phyloP scores from a whole-genome alignment of 2,888 invertebrate genomes.

The Lepidochrysops patricia region DNA sequence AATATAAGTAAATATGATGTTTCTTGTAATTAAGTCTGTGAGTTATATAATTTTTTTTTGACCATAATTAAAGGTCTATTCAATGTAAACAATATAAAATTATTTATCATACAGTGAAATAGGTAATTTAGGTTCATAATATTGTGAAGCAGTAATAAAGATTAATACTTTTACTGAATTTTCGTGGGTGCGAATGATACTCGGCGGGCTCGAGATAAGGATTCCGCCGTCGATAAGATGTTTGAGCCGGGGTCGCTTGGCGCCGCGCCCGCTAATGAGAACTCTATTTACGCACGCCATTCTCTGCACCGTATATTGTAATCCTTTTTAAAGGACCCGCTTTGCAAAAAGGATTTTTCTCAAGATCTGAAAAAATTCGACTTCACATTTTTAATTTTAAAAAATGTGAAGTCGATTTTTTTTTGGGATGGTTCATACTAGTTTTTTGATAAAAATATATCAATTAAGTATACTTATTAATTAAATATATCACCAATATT shows the following conservation, averaged over 20 bases:
- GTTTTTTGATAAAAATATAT: too few relatives aligned
- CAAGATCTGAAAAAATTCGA: neutral
- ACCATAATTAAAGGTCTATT: too few relatives aligned
- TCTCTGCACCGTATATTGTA: neutral
- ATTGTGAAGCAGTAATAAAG: too few relatives aligned
- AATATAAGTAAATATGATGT: too few relatives aligned
- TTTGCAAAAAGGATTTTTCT: neutral
- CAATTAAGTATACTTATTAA: too few relatives aligned
- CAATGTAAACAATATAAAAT: too few relatives aligned
- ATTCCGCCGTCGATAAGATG: neutral
- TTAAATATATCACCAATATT: too few relatives aligned
- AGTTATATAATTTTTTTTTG: too few relatives aligned
- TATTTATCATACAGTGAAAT: too few relatives aligned
- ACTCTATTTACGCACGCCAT: neutral
- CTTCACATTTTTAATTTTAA: neutral
- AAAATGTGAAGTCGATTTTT: neutral
- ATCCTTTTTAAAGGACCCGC: conserved; percentile 1
- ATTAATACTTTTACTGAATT: neutral
- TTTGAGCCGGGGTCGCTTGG: neutral
- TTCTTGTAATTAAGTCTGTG: too few relatives aligned
- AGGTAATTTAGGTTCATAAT: too few relatives aligned
- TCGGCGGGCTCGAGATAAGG: neutral
- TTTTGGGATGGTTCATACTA: too few relatives aligned
- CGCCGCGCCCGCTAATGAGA: neutral
- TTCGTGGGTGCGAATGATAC: neutral